Evolutionary conservation across 2,113 vertebrate species (phyloP).

Genomic region (Pelecanoides urinatrix): DNA sequence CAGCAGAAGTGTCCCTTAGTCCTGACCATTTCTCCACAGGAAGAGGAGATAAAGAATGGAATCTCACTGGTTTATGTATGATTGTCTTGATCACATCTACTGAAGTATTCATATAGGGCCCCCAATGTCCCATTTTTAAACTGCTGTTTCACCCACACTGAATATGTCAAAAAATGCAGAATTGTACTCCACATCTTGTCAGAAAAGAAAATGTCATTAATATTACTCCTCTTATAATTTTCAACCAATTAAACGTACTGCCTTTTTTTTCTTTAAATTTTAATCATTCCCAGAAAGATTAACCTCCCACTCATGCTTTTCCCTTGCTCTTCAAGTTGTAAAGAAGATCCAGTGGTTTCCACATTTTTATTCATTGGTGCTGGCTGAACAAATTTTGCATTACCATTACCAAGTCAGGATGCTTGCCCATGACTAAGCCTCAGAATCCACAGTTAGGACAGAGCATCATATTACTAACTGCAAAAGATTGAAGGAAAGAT

Average conservation of each 20-base stretch:
- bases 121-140: slow-evolving; percentile 16
- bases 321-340: neutral
- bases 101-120: neutral
- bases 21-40: neutral
- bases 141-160: slow-evolving; percentile 10
- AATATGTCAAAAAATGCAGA: slow-evolving; percentile 9
- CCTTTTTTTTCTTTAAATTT: neutral
- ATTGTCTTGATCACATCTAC: neutral
- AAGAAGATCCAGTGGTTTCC: neutral
- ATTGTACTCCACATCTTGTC: neutral
- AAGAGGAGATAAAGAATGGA: neutral
- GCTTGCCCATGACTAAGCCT: neutral
- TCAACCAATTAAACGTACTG: neutral
- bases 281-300: neutral
- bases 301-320: neutral
- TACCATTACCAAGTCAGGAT: neutral
- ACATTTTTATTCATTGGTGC: neutral
- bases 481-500: neutral
- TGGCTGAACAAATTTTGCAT: neutral
- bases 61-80: neutral
- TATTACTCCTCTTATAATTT: neutral
- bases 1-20: neutral
- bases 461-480: neutral
- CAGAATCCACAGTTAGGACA: neutral
- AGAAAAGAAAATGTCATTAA: slow-evolving; percentile 1